Conservation (phyloP, 2,888 invertebrate species). For the Ethmia dodecea region DNA sequence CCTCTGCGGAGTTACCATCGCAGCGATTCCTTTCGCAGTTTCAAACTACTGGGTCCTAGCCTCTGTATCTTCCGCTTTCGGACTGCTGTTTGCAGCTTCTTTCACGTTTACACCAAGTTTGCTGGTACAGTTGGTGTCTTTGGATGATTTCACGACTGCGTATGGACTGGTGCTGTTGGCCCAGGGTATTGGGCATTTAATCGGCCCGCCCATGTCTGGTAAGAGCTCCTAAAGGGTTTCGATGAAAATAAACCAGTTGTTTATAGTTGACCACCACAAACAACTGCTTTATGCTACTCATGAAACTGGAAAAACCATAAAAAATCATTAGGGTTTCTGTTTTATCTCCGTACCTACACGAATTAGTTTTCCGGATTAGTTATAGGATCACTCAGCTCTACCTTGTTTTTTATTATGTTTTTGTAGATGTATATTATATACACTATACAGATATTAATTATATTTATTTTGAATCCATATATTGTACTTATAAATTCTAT, state of each 20-base stretch:
- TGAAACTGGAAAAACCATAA: neutral
- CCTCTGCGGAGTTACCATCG: conserved; percentile 80
- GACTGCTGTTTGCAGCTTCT: conserved; percentile 93
- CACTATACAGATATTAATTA: too few relatives aligned
- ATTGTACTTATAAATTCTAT: too few relatives aligned
- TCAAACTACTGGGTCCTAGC: conserved; percentile 69
- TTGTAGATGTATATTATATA: too few relatives aligned
- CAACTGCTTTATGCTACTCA: neutral
- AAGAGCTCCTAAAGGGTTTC: conserved; percentile 11
- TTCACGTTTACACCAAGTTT: conserved; percentile 95
- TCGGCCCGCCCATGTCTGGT: conserved; percentile 96
- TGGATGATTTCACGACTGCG: conserved; percentile 94
- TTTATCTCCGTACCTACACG: neutral
- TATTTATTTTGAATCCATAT: too few relatives aligned
- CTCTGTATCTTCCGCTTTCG: conserved; percentile 82
- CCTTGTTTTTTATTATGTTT: too few relatives aligned
- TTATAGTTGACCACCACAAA: too few relatives aligned
- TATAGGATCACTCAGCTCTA: too few relatives aligned
- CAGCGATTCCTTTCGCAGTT: conserved; percentile 77
- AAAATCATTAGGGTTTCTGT: neutral
- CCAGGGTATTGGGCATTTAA: conserved; percentile 94
- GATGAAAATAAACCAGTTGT: neutral
- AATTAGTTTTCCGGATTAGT: too few relatives aligned
- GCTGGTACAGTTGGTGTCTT: conserved; percentile 90
- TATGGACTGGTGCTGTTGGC: conserved; percentile 93